Base-by-base conservation (phyloP, 1,140 invertebrate species). In the Anthonomus grandis region DNA sequence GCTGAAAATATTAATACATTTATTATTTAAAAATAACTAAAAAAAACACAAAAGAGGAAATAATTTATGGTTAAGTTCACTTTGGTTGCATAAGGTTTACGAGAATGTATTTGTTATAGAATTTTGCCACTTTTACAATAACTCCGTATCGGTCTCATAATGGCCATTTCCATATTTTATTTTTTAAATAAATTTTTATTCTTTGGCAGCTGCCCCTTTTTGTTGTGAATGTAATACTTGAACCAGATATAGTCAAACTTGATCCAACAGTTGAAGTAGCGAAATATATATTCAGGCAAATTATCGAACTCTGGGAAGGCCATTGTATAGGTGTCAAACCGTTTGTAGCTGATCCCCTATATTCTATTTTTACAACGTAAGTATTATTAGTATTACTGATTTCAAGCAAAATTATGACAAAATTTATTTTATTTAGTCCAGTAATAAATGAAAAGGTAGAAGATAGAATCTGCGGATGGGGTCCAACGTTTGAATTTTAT, bases 371-470 rank as follows among this genome's bases (percentile, higher is more conserved):
- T 51, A 81, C 79, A 13, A 74, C 73, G 80, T 82, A 66, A 68
- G 64, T 65, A 55, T 19, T 39, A 55, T 23, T 3, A 21, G n/a
- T 9, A 13, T 4, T 2, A 31, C 1, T 27, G 12, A 41, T 3
- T 13, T 13, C 13, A 17, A 45, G 21, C 24, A 22, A 15, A 73
- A 60, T 27, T 49, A 57, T 34, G 34, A 2, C 21, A 2, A 47
- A 45, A 21, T 45, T 72, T 51, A 74, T 75, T 74, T 79, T n/a
- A n/a, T n/a, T 70, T 42, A 89, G 88, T 56, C 87, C 88, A 0
- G 80, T 86, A 13, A 85, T 90, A 39, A 86, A 89, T 77, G 81
- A 82, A 15, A 85, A 86, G 70, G 77, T 81, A 66, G 82, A 88
- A 63, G 80, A 86, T 39, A 81, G 83, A 66, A 78, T 82, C 0